These are phyloP conservation scores for Escarpia spicata DNA, from an alignment of 2,888 invertebrate species.

Conservation along the genomic window DNA sequence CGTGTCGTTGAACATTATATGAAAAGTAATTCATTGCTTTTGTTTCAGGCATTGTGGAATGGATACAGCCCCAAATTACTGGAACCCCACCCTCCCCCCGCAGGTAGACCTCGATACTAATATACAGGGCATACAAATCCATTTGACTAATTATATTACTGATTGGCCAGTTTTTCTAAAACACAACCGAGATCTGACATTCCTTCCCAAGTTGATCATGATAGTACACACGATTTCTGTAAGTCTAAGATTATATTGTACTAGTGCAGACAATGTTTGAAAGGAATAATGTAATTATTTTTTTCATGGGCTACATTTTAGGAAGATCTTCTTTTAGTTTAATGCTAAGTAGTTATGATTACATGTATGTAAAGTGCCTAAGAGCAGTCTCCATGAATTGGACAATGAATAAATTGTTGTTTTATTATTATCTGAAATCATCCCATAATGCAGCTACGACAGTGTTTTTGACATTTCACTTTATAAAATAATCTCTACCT, in stretches of 20 bases:
- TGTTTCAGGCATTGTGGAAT: constrained; percentile 57
- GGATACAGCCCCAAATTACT: constrained; percentile 56
- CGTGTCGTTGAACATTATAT: neutral
- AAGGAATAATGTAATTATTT: neutral
- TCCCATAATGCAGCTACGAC: too few species aligned
- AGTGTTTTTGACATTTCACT: too few species aligned
- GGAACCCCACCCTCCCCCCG: constrained; percentile 60
- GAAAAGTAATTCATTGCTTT: neutral
- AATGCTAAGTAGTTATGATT: neutral
- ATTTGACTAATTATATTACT: neutral
- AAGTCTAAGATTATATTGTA: too few species aligned
- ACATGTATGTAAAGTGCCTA: neutral
- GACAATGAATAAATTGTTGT: too few species aligned
- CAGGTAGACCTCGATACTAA: constrained; percentile 49
- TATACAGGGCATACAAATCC: neutral
- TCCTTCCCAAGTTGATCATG: too few species aligned
- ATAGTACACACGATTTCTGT: too few species aligned
- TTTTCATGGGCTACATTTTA: neutral
- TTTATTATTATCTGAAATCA: too few species aligned
- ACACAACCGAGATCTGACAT: too few species aligned
- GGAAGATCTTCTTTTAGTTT: neutral
- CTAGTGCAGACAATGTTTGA: neutral
- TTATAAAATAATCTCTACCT: too few species aligned
- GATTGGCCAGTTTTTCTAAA: neutral
- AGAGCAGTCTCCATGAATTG: too few species aligned